Evolutionary conservation across 2,797 vertebrate genomes (phyloP), one percentile per base, ranked within the genome.

Genomic region (Hoplostethus atlanticus): DNA sequence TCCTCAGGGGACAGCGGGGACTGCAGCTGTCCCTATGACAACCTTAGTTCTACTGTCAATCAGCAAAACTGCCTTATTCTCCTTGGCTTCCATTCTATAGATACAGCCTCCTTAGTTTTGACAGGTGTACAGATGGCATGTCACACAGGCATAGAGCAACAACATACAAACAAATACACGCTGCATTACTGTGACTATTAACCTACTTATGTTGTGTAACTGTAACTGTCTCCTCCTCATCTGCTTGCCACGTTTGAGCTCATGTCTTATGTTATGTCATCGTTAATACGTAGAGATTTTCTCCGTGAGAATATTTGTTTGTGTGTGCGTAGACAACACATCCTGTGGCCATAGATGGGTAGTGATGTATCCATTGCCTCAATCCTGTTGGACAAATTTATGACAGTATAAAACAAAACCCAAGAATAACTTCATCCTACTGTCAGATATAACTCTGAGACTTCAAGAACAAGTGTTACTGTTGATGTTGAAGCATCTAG

Each of bases 11-110:
- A 89, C 87, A 76, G 78, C 10, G 7, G 80, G 75, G 81, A 72
- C 81, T 88, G 79, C 81, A 65, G 73, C 82, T 89, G 87, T 92
- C 90, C 90, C 90, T 86, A 91, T 91, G 88, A 91, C 90, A 91
- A 91, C 88, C 87, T 86, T 68, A 70, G 85, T 76, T 58, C 58
- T 81, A 50, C 74, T 85, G 89, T 89, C 87, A 90, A 82, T 91
- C 89, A 88, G 34, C 44, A 0, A 13, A 46, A 58, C 59, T 71
- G 64, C 80, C 73, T 86, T 65, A 59, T 84, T 58, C 80, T 83
- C 75, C 58, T 58, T 79, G 84, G 64, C 72, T 81, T 75, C 66
- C 59, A 78, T 30, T 81, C 69, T 80, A 68, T 63, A 76, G 77
- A 71, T 59, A 58, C 21, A 55, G 74, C 67, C 68, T 79, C 64